Evolutionary conservation across 2,888 invertebrate species (phyloP), one percentile per base, ranked within the genome.

Genomic region (Rhimphoctona megacephalus): DNA sequence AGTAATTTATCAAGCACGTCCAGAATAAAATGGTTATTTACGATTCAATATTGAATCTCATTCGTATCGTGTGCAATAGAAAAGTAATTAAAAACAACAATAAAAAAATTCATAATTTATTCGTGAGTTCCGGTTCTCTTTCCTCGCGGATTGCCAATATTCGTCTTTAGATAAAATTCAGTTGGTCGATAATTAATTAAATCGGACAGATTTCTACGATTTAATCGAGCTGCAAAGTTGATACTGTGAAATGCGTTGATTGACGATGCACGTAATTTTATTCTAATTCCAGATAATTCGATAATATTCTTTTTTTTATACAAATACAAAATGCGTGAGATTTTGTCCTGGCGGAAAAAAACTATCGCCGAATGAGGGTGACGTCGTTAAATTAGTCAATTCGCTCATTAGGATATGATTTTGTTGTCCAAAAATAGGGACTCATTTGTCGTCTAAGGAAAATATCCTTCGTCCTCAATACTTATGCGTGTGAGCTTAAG

Each of bases 1-100:
- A 69, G 43, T 69, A 69, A 69, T 69, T 69, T 39, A 69, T 69
- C 39, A 69, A 69, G 14, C 43, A 69, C 69, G 69, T 43, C 39
- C 14, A 22, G 39, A 22, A 14, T 43, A 22, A 43, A 73, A 52
- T 73, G 17, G 19, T 52, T 52, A 43, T 72, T 43, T 8, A 33
- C n/a, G n/a, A 36, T 73, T 54, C 46, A 57, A 73, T n/a, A n/a
- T 73, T 17, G 19, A 22, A 73, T 57, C 57, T n/a, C 33, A 19
- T 33, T 72, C n/a, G n/a, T 36, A 14, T 22, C n/a, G 14, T 8
- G 5, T 22, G 52, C 22, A 17, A 61, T 30, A 57, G 4, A 25
- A 57, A 57, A 61, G 61, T 61, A 30, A 30, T 61, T 30, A 61
- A 14, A 61, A 61, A 61, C 17, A 61, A 30, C 6, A n/a, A n/a